Evolutionary conservation across 2,888 invertebrate genomes (phyloP).

Genomic region (Oxyteleia sp.): DNA sequence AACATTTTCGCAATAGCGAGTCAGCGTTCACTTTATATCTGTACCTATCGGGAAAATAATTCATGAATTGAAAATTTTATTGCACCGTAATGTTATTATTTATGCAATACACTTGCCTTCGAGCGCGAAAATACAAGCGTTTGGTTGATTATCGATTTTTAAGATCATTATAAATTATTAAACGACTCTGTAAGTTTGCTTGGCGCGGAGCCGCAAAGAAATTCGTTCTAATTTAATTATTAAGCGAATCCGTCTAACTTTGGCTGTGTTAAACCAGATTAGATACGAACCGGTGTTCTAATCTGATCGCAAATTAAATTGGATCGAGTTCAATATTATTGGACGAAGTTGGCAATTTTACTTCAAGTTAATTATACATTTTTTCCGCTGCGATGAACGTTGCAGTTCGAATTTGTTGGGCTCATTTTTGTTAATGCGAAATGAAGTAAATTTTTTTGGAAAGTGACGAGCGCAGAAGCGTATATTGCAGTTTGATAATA

Average conservation of each 20-base stretch:
- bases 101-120: slow-evolving; percentile 29
- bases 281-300: slow-evolving; percentile 23
- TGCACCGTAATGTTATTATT: slow-evolving; percentile 62
- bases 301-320: slow-evolving; percentile 32
- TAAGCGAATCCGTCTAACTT: slow-evolving; percentile 36
- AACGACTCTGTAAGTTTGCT: slow-evolving; percentile 21
- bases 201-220: neutral
- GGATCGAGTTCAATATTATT: slow-evolving; percentile 27
- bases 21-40: slow-evolving; percentile 56
- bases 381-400: too few species aligned
- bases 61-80: slow-evolving; percentile 68
- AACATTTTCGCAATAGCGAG: slow-evolving; percentile 66
- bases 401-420: too few species aligned
- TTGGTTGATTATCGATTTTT: slow-evolving; percentile 19
- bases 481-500: too few species aligned
- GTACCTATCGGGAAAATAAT: slow-evolving; percentile 61
- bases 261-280: slow-evolving; percentile 13
- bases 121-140: slow-evolving; percentile 12
- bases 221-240: slow-evolving; percentile 38
- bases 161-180: slow-evolving; percentile 28
- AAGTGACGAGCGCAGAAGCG: too few species aligned
- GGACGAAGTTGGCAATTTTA: slow-evolving; percentile 10
- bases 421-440: too few species aligned
- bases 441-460: too few species aligned
- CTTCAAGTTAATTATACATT: neutral